These are phyloP conservation scores for Melanotaenia boesemani DNA, from an alignment of 2,797 vertebrate species.

Conservation along the genomic window DNA sequence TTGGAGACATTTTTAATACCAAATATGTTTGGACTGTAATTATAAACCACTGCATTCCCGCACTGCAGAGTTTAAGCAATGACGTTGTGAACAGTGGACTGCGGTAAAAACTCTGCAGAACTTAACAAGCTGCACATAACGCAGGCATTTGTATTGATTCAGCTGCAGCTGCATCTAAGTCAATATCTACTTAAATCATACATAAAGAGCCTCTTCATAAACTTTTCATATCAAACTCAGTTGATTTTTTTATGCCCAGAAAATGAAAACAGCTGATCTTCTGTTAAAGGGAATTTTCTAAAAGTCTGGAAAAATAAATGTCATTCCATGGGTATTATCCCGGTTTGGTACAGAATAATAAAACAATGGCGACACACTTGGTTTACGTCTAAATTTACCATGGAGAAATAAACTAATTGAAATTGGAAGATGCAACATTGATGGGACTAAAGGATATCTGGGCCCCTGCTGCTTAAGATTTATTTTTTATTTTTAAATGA, in stretches of 20 bases:
- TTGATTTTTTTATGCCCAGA: not conserved
- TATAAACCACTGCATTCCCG: not conserved
- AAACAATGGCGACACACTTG: not conserved
- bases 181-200: not conserved
- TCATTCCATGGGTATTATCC: slow-evolving; percentile 11
- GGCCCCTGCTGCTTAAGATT: not conserved
- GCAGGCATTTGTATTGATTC: not conserved
- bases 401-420: not conserved
- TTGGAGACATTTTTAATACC: not conserved
- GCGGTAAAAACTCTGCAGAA: not conserved
- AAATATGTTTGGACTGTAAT: slow-evolving; percentile 10
- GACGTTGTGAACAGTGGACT: not conserved
- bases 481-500: not conserved
- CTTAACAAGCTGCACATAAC: not conserved
- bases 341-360: not conserved
- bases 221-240: not conserved
- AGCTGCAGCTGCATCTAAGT: not conserved
- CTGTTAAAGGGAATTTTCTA: not conserved
- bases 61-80: not conserved
- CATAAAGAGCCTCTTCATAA: not conserved
- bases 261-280: not conserved
- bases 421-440: not conserved
- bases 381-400: not conserved
- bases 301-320: not conserved
- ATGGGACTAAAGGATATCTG: not conserved